These are phyloP conservation scores for Channallabes apus DNA, from an alignment of 2,797 vertebrate species.

Conservation along the genomic window DNA sequence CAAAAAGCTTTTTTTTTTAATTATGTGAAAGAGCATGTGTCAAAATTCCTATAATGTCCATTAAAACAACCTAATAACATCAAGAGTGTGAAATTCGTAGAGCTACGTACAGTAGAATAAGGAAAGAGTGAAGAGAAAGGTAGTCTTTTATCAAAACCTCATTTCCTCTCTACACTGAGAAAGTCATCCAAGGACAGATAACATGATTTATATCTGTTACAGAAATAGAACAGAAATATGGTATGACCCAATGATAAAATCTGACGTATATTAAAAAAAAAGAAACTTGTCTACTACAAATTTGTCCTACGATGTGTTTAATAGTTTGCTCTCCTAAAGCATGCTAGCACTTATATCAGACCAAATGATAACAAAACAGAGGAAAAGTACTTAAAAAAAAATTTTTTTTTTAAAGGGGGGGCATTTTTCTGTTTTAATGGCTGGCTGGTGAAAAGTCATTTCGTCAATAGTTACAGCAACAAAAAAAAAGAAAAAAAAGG, in stretches of 20 bases:
- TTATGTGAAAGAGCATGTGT: conserved; percentile 65
- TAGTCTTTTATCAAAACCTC: conserved; percentile 70
- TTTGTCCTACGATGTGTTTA: neutral
- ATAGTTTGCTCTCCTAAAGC: neutral
- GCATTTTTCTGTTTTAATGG: conserved; percentile 8
- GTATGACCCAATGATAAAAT: conserved; percentile 52
- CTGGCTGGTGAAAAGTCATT: conserved; percentile 52
- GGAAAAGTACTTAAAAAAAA: neutral
- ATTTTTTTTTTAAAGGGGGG: neutral
- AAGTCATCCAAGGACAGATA: conserved; percentile 65
- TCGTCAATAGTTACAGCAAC: conserved; percentile 59
- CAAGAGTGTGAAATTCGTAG: conserved; percentile 72
- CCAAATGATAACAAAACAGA: neutral
- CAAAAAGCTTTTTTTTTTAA: no score
- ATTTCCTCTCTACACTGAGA: conserved; percentile 67
- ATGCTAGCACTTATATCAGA: neutral
- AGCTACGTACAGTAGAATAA: conserved; percentile 48
- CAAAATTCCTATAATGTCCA: conserved; percentile 68
- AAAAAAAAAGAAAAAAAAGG: neutral
- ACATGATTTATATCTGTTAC: conserved; percentile 63
- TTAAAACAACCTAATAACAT: conserved; percentile 75
- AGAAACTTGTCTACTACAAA: conserved; percentile 1
- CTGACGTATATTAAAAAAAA: conserved; percentile 19
- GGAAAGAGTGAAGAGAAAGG: conserved; percentile 65
- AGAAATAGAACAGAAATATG: conserved; percentile 64